Evolutionary conservation across 2,113 vertebrate species (phyloP).

Genomic region (Ceuthmochares aereus): DNA sequence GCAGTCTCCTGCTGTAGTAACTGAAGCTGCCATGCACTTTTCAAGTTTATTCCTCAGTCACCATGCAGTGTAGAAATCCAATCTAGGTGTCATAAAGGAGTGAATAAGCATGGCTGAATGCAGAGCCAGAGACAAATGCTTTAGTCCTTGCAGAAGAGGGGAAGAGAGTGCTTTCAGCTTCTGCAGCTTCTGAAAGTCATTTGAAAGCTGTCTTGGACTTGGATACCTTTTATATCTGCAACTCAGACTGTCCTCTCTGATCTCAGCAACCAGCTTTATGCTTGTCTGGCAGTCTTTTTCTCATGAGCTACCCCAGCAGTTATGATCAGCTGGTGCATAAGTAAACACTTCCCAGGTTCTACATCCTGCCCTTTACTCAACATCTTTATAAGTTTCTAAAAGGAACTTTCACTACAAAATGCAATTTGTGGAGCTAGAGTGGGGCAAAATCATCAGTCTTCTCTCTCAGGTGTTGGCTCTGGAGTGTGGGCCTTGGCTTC

Average conservation of each 20-base stretch:
- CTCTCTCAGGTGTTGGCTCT: background rate
- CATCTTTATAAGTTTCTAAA: background rate
- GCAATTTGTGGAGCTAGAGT: background rate
- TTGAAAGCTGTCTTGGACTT: background rate
- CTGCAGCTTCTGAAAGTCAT: background rate
- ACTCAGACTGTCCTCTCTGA: background rate
- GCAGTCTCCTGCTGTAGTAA: background rate
- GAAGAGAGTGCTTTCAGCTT: background rate
- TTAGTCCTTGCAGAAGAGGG: background rate
- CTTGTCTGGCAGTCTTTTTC: slow-evolving; percentile 17
- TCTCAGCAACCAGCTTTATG: slow-evolving; percentile 21
- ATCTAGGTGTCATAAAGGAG: slow-evolving; percentile 8
- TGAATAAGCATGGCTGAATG: slow-evolving; percentile 5
- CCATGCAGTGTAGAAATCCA: background rate
- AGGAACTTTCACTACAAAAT: background rate
- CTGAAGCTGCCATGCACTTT: background rate
- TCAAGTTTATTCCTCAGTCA: background rate
- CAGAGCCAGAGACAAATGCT: background rate
- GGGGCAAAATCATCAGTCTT: background rate
- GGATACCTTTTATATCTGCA: background rate
- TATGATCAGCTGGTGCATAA: slow-evolving; percentile 7
- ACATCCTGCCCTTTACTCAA: background rate
- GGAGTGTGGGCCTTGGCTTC: background rate
- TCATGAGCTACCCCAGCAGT: slow-evolving; percentile 16
- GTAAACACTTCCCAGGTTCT: slow-evolving; percentile 41